These are phyloP conservation scores for Resseliella maxima DNA, from an alignment of 2,888 invertebrate species.

Conservation along the genomic window DNA sequence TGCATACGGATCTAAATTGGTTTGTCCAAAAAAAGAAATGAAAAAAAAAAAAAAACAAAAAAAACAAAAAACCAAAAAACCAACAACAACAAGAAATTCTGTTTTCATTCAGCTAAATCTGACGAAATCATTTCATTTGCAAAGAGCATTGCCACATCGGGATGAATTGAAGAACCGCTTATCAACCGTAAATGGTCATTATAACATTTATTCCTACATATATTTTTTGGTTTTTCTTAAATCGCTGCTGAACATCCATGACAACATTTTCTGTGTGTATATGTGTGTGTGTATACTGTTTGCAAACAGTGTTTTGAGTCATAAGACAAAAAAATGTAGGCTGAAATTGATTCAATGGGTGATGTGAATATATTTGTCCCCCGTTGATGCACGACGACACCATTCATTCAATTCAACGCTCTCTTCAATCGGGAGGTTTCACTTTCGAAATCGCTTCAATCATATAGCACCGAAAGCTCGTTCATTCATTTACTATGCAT, in stretches of 20 bases:
- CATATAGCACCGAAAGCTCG: not conserved
- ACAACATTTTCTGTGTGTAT: not conserved
- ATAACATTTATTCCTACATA: not conserved
- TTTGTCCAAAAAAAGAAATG: not conserved
- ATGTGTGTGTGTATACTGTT: not conserved
- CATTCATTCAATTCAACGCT: not conserved
- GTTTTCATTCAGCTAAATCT: too few relatives aligned
- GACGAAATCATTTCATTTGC: not conserved
- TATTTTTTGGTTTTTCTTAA: too few relatives aligned
- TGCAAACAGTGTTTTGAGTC: not conserved
- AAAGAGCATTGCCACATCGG: not conserved
- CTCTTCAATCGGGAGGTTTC: constrained; percentile 19
- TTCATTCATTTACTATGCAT: not conserved
- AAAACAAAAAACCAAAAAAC: too few relatives aligned
- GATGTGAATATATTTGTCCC: not conserved
- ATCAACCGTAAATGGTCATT: not conserved
- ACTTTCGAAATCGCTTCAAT: constrained; percentile 10
- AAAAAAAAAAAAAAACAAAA: not conserved
- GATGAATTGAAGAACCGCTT: not conserved
- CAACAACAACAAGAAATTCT: too few relatives aligned
- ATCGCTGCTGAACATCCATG: not conserved
- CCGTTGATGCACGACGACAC: not conserved
- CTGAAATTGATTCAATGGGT: not conserved
- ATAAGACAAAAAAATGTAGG: not conserved
- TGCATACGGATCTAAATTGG: not conserved